Percentiles rank a stretch among this genome's conserved stretches.
Evolutionary conservation across 2,888 invertebrate species (phyloP).

Genomic region (Temnothorax rugatulus): DNA sequence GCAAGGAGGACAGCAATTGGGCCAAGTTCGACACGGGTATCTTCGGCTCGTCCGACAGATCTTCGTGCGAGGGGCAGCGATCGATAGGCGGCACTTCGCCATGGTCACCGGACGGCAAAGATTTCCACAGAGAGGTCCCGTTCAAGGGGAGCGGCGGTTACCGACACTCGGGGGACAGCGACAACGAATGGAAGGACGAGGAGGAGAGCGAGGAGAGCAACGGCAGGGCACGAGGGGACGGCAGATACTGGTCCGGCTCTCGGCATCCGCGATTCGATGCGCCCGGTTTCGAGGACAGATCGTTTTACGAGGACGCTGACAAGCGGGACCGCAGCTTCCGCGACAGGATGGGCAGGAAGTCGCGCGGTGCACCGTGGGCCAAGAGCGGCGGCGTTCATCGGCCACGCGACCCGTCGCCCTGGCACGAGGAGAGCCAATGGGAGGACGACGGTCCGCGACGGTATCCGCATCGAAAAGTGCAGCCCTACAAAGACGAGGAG

Average conservation of each 20-base stretch:
- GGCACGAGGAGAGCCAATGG: constrained; percentile 91
- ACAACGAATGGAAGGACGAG: constrained; percentile 85
- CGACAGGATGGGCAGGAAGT: constrained; percentile 79
- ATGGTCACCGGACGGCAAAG: constrained; percentile 93
- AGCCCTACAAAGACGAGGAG: constrained; percentile 83
- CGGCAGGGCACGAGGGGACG: constrained; percentile 84
- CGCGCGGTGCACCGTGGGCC: constrained; percentile 81
- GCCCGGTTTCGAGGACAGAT: constrained; percentile 76
- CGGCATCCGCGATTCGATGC: constrained; percentile 77
- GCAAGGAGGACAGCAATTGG: constrained; percentile 83
- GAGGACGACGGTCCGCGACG: constrained; percentile 81
- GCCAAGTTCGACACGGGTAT: constrained; percentile 84
- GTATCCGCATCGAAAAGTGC: constrained; percentile 78
- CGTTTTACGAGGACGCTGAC: constrained; percentile 80
- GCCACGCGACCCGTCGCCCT: constrained; percentile 92
- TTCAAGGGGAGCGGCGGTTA: constrained; percentile 85
- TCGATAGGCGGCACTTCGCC: constrained; percentile 88
- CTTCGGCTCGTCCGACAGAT: constrained; percentile 81
- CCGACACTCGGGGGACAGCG: constrained; percentile 86
- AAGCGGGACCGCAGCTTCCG: constrained; percentile 81
- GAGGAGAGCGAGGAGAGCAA: constrained; percentile 86
- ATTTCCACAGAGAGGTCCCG: constrained; percentile 87
- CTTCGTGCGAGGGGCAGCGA: constrained; percentile 80
- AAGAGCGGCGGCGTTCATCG: constrained; percentile 88
- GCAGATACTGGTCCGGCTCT: constrained; percentile 83